A percentile compares a stretch with the other conserved stretches of the same genome.
These are phyloP conservation scores for Riparia riparia DNA, from an alignment of 2,113 vertebrate genomes.

Conservation along the genomic window DNA sequence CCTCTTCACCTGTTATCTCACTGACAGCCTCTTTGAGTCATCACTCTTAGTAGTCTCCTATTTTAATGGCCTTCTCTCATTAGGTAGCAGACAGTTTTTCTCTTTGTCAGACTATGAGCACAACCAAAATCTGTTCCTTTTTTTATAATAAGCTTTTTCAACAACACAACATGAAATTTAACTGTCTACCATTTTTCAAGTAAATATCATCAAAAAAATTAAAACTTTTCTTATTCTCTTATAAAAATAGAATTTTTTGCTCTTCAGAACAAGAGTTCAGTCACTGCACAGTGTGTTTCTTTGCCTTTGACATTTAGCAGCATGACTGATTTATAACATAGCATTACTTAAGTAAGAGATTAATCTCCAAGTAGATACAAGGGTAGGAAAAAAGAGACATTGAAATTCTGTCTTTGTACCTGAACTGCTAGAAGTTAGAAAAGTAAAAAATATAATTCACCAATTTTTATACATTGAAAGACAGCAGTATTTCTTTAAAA, in stretches of 20 bases:
- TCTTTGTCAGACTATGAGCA: neutral
- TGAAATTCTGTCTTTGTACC: conserved; percentile 57
- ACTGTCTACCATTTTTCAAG: neutral
- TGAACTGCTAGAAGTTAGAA: conserved; percentile 53
- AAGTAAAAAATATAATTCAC: conserved; percentile 58
- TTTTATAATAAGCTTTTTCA: neutral
- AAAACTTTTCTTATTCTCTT: neutral
- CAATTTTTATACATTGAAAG: conserved; percentile 41
- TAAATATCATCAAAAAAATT: neutral
- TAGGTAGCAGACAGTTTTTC: neutral
- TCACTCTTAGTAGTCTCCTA: neutral
- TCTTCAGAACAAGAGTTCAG: conserved; percentile 1
- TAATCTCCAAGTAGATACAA: conserved; percentile 68
- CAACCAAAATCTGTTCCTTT: neutral
- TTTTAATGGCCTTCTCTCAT: neutral
- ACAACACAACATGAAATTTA: neutral
- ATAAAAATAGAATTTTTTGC: neutral
- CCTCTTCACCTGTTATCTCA: neutral
- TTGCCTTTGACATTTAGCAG: conserved; percentile 60
- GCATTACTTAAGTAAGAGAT: conserved; percentile 39
- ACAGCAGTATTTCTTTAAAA: conserved; percentile 50
- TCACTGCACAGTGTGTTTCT: conserved; percentile 1
- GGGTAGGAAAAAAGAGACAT: conserved; percentile 32
- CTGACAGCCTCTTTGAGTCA: neutral
- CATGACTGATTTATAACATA: conserved; percentile 65